Conservation (phyloP, 1,140 invertebrate genomes). For the Temnothorax nylanderi region DNA sequence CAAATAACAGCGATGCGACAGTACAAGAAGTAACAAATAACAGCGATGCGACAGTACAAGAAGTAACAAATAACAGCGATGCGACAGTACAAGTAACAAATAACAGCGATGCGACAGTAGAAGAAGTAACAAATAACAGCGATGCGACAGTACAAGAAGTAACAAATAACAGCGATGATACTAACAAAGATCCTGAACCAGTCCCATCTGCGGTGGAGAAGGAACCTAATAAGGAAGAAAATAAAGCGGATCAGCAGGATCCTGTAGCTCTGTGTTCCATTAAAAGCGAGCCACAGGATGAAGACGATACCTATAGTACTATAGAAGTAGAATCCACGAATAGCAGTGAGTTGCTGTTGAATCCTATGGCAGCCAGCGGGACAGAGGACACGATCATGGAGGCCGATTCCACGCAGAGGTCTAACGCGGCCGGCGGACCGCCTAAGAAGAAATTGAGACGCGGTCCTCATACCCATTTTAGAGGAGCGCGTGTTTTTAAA, state of each 20-base stretch:
- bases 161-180: slow-evolving; percentile 19
- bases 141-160: background rate
- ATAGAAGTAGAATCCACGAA: slow-evolving; percentile 75
- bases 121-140: slow-evolving; percentile 19
- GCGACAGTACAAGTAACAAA: too few relatives aligned
- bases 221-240: background rate
- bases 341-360: slow-evolving; percentile 76
- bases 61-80: too few relatives aligned
- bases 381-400: slow-evolving; percentile 78
- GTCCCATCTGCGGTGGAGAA: slow-evolving; percentile 1
- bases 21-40: too few relatives aligned
- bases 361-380: slow-evolving; percentile 74
- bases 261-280: slow-evolving; percentile 8
- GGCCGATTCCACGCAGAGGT: slow-evolving; percentile 81
- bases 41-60: too few relatives aligned
- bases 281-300: slow-evolving; percentile 73
- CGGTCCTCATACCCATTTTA: slow-evolving; percentile 79
- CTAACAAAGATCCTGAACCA: background rate
- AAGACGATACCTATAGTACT: slow-evolving; percentile 75
- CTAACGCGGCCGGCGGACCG: slow-evolving; percentile 22
- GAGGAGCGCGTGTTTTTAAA: slow-evolving; percentile 77
- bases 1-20: too few relatives aligned
- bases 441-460: slow-evolving; percentile 75
- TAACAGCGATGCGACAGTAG: too few relatives aligned
- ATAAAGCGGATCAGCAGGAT: background rate